Base-by-base conservation (phyloP, 2,113 vertebrate species). In the Sphaerodactylus townsendi region DNA sequence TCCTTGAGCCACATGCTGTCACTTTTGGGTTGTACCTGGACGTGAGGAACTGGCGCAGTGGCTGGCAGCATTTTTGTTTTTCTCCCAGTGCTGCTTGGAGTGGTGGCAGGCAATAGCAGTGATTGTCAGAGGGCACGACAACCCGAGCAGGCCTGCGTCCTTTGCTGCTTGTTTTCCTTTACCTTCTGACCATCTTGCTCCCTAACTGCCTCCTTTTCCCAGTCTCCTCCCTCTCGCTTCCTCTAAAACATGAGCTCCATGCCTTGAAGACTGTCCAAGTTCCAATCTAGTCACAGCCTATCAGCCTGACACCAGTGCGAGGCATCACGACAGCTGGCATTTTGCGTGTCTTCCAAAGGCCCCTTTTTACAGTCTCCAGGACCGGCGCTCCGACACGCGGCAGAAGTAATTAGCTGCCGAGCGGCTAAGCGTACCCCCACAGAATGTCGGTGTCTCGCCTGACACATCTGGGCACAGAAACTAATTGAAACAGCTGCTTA, bases 401-500 rank as follows among this genome's bases (percentile, higher is more conserved):
- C 97, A 96, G 98, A 98, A 98, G 98, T 98, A 99, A 99, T 99
- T 99, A 99, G 98, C 98, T 98, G 97, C 97, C 95, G 95, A 96
- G 97, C 93, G 97, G 96, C 97, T 97, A 97, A 97, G 96, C 95
- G 95, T 96, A 97, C 98, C 98, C 59, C 98, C 91, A 93, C 97
- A 94, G 97, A 98, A 98, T 96, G 94, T 97, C 96, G 96, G 97
- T 97, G 97, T 98, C 98, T 98, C 97, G 96, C 97, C 98, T 98
- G 98, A 99, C 98, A 99, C 99, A 99, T 99, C 99, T 99, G 99
- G 99, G 98, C 99, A 98, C 96, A 93, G 97, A 98, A 98, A 99
- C 98, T 98, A 99, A 99, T 99, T 98, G 97, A 99, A 99, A 99
- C 99, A 99, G 98, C 99, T 99, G 99, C 98, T 99, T 98, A 97